Conservation (phyloP, 1,140 invertebrate genomes). For the Diploscapter pachys region DNA sequence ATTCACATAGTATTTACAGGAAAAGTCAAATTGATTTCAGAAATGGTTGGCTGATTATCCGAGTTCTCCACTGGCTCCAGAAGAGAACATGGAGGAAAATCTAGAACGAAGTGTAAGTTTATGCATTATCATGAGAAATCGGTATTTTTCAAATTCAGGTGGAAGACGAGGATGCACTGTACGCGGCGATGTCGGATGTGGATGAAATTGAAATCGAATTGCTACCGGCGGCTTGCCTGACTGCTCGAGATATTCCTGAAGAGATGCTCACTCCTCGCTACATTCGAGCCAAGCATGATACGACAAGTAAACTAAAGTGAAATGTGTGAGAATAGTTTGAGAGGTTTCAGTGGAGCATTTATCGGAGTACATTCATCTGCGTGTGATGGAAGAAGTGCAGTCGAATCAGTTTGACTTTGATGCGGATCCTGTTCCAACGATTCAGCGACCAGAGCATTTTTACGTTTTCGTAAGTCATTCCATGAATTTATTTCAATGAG, state of each 20-base stretch:
- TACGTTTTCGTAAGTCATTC: slow-evolving; percentile 17
- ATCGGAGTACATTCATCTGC: slow-evolving; percentile 7
- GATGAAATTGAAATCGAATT: slow-evolving; percentile 16
- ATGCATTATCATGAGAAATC: not conserved
- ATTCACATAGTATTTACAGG: no score
- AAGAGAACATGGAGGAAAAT: slow-evolving; percentile 5
- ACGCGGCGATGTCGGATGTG: not conserved
- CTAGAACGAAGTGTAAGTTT: slow-evolving; percentile 5
- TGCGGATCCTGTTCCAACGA: slow-evolving; percentile 8
- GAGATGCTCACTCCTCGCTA: slow-evolving; percentile 8
- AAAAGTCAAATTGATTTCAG: not conserved
- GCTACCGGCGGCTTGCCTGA: slow-evolving; percentile 4
- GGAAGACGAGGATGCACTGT: not conserved
- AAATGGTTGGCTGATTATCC: slow-evolving; percentile 8
- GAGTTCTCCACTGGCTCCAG: not conserved
- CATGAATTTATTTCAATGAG: no score
- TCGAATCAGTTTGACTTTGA: slow-evolving; percentile 12
- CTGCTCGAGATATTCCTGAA: slow-evolving; percentile 2
- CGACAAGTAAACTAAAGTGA: not conserved
- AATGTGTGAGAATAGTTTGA: not conserved
- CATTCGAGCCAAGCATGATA: slow-evolving; percentile 11
- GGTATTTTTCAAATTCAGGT: not conserved
- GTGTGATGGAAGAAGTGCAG: slow-evolving; percentile 2
- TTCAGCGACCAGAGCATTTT: slow-evolving; percentile 9
- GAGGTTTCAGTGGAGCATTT: slow-evolving; percentile 5